These are phyloP conservation scores for Pimephales promelas DNA, from an alignment of 2,113 vertebrate genomes.

Conservation along the genomic window DNA sequence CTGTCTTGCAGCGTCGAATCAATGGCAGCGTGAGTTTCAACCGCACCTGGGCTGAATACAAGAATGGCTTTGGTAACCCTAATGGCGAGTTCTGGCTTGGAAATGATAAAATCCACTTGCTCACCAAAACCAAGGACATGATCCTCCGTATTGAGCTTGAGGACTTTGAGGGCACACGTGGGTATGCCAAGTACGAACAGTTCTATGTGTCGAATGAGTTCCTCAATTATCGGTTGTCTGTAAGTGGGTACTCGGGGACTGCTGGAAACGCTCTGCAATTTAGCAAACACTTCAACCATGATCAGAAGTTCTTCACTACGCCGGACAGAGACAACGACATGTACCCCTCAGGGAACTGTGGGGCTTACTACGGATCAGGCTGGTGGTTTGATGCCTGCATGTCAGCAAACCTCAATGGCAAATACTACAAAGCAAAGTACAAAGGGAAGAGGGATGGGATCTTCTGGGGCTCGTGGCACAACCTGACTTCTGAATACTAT, in stretches of 20 bases:
- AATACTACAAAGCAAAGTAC: constrained; percentile 92
- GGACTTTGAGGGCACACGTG: constrained; percentile 84
- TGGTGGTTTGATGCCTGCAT: constrained; percentile 99
- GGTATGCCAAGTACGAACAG: constrained; percentile 88
- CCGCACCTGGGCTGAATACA: constrained; percentile 91
- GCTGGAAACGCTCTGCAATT: constrained; percentile 91
- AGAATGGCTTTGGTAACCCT: constrained; percentile 89
- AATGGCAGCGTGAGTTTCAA: constrained; percentile 91
- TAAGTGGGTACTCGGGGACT: constrained; percentile 88
- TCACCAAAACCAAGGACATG: constrained; percentile 91
- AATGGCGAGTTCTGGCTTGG: constrained; percentile 93
- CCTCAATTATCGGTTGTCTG: constrained; percentile 85
- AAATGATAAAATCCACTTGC: constrained; percentile 91
- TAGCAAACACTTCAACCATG: constrained; percentile 87
- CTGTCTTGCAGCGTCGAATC: constrained; percentile 85
- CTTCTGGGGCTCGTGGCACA: constrained; percentile 96
- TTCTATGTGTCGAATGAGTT: constrained; percentile 93
- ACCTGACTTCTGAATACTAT: constrained; percentile 73
- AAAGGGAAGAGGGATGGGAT: constrained; percentile 93
- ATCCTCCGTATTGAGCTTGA: constrained; percentile 90
- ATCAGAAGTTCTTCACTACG: constrained; percentile 93
- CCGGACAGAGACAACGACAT: constrained; percentile 92
- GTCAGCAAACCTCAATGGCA: constrained; percentile 96
- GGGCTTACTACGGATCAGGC: constrained; percentile 90
- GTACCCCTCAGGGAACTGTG: constrained; percentile 91